phyloP scores from a whole-genome alignment of 2,113 vertebrate genomes.

The Aplodontia rufa region DNA sequence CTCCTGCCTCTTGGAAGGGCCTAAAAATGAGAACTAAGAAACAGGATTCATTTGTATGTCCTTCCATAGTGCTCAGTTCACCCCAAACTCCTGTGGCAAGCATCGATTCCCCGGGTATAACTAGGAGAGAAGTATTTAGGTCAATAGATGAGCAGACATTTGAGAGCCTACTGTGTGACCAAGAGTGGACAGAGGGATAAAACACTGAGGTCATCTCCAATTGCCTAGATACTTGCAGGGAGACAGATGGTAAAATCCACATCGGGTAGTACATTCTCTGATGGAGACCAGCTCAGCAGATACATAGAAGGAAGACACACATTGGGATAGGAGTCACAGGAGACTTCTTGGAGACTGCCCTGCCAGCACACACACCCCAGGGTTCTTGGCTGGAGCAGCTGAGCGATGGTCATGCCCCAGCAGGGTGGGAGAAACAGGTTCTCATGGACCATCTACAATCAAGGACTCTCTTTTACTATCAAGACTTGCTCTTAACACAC shows the following conservation, averaged over 20 bases:
- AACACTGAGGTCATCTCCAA: background rate
- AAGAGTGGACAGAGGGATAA: background rate
- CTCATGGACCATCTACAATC: background rate
- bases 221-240: background rate
- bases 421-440: background rate
- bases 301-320: fast-evolving
- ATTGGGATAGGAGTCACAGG: background rate
- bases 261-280: background rate
- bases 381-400: background rate
- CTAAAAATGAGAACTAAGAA: background rate
- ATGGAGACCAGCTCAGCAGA: background rate
- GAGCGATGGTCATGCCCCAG: fast-evolving
- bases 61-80: background rate
- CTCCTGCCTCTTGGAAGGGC: background rate
- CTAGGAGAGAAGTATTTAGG: background rate
- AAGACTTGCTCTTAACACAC: background rate
- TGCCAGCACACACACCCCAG: no score
- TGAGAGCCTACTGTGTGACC: background rate
- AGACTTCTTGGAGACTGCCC: background rate
- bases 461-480: background rate
- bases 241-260: background rate
- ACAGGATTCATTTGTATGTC: no score
- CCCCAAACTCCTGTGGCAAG: background rate
- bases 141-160: background rate
- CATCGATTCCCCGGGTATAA: background rate